Percentiles rank a stretch among this genome's conserved stretches.
phyloP scores from a whole-genome alignment of 2,797 vertebrate genomes.

The Hephaestus fuliginosus region DNA sequence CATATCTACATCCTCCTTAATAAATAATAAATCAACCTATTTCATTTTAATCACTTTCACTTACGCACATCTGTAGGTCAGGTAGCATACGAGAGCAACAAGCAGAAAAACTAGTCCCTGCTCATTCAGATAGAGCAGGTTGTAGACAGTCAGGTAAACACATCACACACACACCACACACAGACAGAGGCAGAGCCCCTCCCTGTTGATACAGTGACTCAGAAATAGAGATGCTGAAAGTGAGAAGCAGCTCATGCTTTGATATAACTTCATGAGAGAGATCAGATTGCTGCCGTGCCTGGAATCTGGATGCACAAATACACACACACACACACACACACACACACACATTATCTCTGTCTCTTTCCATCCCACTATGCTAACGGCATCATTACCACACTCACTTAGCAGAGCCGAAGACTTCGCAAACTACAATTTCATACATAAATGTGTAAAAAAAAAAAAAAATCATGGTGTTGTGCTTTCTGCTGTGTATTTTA shows the following conservation, averaged over 20 bases:
- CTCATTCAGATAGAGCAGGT: no score
- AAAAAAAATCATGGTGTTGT: neutral
- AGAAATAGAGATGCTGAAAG: slow-evolving; percentile 23
- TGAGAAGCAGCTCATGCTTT: slow-evolving; percentile 9
- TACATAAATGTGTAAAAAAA: neutral
- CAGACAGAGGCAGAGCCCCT: slow-evolving; percentile 7
- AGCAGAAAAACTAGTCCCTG: no score
- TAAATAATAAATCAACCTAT: no score
- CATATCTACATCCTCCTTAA: no score
- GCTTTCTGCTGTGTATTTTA: neutral
- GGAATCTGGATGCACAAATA: slow-evolving; percentile 13
- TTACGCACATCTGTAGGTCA: no score
- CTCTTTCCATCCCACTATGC: neutral
- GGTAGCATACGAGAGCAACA: no score
- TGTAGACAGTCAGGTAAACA: no score
- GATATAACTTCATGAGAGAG: slow-evolving; percentile 1
- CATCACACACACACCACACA: slow-evolving; percentile 15
- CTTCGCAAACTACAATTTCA: neutral
- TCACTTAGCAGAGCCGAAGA: slow-evolving; percentile 7
- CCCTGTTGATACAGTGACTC: slow-evolving; percentile 12
- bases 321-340: slow-evolving; percentile 11
- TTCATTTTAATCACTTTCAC: no score
- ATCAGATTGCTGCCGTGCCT: slow-evolving; percentile 13
- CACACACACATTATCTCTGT: neutral
- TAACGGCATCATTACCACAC: slow-evolving; percentile 13